phyloP scores from a whole-genome alignment of 2,113 vertebrate genomes.

The Tor tambroides region DNA sequence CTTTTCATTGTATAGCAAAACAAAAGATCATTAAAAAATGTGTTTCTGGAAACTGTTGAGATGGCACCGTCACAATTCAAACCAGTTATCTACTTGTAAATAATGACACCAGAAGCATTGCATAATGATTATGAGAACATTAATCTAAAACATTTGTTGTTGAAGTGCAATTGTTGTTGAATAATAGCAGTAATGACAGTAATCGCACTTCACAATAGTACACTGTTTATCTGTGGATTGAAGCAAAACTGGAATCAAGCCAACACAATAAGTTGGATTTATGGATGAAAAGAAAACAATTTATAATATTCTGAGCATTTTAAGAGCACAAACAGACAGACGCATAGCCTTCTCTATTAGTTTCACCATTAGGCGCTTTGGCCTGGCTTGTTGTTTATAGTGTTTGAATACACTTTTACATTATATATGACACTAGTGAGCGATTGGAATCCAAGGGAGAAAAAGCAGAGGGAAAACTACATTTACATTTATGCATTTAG shows the following conservation, averaged over 20 bases:
- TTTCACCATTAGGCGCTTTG: neutral
- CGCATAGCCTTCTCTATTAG: neutral
- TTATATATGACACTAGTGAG: neutral
- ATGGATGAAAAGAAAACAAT: neutral
- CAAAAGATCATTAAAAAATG: constrained; percentile 9
- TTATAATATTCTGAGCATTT: constrained; percentile 1
- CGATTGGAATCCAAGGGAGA: neutral
- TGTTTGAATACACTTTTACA: neutral
- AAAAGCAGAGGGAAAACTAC: too few relatives aligned
- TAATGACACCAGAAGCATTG: constrained; percentile 7
- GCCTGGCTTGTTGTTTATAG: neutral
- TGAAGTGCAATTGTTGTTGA: neutral
- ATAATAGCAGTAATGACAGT: constrained; percentile 23
- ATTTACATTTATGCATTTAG: too few relatives aligned
- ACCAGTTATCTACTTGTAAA: neutral
- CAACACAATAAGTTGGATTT: constrained; percentile 6
- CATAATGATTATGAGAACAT: constrained; percentile 7
- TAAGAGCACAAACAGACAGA: neutral
- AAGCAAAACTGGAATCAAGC: constrained; percentile 5
- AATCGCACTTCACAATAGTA: neutral
- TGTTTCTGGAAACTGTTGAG: constrained; percentile 17
- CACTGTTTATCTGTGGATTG: neutral
- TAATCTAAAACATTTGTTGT: constrained; percentile 11
- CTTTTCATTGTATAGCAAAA: neutral
- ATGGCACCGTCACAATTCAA: neutral